Percentiles rank a stretch among this genome's conserved stretches.
phyloP scores from a whole-genome alignment of 2,113 vertebrate genomes.

The Hiodon tergisus region DNA sequence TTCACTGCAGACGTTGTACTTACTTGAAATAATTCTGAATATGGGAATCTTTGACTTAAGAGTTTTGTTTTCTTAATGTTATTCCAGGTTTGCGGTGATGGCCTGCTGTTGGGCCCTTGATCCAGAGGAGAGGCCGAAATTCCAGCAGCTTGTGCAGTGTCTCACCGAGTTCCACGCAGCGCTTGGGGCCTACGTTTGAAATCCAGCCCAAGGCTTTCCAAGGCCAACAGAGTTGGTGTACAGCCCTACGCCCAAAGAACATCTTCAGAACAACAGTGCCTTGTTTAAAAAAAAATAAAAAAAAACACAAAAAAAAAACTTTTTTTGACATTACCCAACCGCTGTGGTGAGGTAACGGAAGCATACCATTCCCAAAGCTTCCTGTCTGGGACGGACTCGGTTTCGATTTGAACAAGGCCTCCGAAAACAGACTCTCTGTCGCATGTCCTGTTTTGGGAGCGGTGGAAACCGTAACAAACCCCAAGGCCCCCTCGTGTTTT shows the following conservation, averaged over 20 bases:
- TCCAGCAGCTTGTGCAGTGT: conserved; percentile 97
- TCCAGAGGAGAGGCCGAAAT: conserved; percentile 94
- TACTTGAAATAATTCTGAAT: neutral
- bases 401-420: neutral
- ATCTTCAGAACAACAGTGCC: conserved; percentile 69
- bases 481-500: neutral
- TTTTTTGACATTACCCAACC: conserved; percentile 26
- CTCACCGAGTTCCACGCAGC: conserved; percentile 97
- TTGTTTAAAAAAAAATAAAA: conserved; percentile 57
- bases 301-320: conserved; percentile 17
- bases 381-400: neutral
- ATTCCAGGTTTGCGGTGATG: conserved; percentile 92
- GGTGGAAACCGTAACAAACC: neutral
- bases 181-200: conserved; percentile 90
- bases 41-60: neutral
- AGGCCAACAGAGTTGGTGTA: conserved; percentile 18
- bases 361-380: conserved; percentile 1
- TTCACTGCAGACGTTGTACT: neutral
- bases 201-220: conserved; percentile 10
- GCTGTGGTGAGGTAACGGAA: conserved; percentile 24
- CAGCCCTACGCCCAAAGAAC: conserved; percentile 41
- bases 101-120: conserved; percentile 97
- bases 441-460: neutral
- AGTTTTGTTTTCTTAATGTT: conserved; percentile 5
- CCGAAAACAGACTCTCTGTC: neutral